Evolutionary conservation across 2,797 vertebrate genomes (phyloP).

Genomic region (Notolepis coatsorum): DNA sequence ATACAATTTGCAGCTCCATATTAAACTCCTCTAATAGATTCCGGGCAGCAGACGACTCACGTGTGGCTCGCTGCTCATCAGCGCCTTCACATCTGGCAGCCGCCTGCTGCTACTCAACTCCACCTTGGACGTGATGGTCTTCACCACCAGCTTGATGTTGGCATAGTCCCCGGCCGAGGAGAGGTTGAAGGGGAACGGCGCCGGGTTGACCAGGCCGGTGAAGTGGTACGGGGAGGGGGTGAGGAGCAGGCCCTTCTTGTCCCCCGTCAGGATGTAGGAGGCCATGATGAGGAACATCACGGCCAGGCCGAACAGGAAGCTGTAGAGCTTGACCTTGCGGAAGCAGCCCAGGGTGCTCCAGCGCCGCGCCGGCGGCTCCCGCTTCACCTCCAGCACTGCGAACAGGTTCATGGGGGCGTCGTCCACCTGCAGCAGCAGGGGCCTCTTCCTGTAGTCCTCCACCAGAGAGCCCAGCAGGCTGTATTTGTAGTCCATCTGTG

Average conservation of each 20-base stretch:
- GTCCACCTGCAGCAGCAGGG: conserved; percentile 78
- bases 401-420: conserved; percentile 87
- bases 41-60: conserved; percentile 76
- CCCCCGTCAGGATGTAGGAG: conserved; percentile 91
- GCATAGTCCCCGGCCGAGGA: conserved; percentile 85
- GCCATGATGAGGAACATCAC: conserved; percentile 91
- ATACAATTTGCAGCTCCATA: not conserved
- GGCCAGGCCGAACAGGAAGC: conserved; percentile 86
- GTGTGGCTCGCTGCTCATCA: conserved; percentile 88
- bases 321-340: conserved; percentile 86
- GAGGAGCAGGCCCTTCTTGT: conserved; percentile 86
- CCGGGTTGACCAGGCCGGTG: conserved; percentile 80
- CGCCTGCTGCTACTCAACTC: conserved; percentile 81
- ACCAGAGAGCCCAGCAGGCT: conserved; percentile 68
- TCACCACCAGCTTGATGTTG: conserved; percentile 85
- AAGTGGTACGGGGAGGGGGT: conserved; percentile 88
- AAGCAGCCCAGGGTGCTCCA: conserved; percentile 75
- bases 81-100: conserved; percentile 82
- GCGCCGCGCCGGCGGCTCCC: conserved; percentile 67
- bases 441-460: conserved; percentile 73
- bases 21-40: not conserved
- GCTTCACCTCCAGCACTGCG: conserved; percentile 87
- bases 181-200: conserved; percentile 82
- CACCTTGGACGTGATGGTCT: conserved; percentile 85
- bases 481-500: conserved; percentile 78